Percentiles rank a stretch among this genome's conserved stretches.
phyloP scores from a whole-genome alignment of 2,888 invertebrate genomes.

The Adelognathus sp. region DNA sequence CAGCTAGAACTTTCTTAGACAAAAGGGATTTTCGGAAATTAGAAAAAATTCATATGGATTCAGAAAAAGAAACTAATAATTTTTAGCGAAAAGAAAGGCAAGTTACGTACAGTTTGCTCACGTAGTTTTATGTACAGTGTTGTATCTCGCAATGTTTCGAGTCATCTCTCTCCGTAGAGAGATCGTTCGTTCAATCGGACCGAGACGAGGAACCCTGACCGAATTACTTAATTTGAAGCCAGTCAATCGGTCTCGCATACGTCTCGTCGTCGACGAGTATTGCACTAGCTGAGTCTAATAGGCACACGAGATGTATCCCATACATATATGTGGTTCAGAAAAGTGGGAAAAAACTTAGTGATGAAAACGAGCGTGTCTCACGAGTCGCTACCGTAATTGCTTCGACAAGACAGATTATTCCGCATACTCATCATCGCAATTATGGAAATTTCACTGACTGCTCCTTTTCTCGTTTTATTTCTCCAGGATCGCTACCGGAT shows the following conservation, averaged over 20 bases:
- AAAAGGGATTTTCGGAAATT: too few species aligned
- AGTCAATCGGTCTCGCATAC: constrained; percentile 50
- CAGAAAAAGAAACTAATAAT: too few species aligned
- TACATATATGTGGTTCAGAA: neutral
- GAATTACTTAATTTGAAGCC: constrained; percentile 57
- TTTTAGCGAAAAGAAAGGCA: too few species aligned
- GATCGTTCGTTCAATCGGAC: constrained; percentile 15
- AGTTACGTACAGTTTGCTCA: too few species aligned
- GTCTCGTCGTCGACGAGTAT: neutral
- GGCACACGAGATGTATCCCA: neutral
- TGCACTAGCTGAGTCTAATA: neutral
- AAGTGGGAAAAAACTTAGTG: neutral
- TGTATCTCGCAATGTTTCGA: neutral
- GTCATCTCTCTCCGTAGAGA: neutral
- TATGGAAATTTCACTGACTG: constrained; percentile 13
- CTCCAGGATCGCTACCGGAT: constrained; percentile 73
- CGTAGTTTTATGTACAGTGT: neutral
- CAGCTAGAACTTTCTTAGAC: too few species aligned
- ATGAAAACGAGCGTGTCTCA: neutral
- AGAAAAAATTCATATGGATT: too few species aligned
- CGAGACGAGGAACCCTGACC: constrained; percentile 52
- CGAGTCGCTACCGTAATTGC: neutral
- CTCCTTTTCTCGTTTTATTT: constrained; percentile 16
- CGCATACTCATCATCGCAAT: neutral
- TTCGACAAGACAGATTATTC: neutral